A percentile compares a stretch with the other conserved stretches of the same genome.
These are phyloP conservation scores for Pelobates cultripes DNA, from an alignment of 2,797 vertebrate species.

Conservation along the genomic window DNA sequence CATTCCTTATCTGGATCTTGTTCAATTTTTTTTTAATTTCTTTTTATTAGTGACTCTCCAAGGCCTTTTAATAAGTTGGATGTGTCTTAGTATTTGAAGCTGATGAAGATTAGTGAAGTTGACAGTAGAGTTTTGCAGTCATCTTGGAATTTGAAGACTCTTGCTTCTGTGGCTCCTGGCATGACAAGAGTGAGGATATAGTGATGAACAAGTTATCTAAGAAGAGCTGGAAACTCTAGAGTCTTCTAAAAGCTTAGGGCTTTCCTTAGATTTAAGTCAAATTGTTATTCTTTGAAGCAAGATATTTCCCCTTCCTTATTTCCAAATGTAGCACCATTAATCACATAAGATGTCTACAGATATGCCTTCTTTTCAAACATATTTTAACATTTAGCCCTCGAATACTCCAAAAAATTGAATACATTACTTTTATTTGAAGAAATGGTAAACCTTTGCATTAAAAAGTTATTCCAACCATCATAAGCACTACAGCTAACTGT, in stretches of 20 bases:
- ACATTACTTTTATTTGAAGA: no score
- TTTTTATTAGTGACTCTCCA: slow-evolving; percentile 6
- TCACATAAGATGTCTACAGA: neutral
- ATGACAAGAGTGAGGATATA: slow-evolving; percentile 26
- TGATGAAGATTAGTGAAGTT: slow-evolving; percentile 24
- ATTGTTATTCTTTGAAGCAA: neutral
- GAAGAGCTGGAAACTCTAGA: slow-evolving; percentile 18
- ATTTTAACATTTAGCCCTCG: no score
- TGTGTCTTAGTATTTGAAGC: slow-evolving; percentile 13
- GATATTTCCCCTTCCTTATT: slow-evolving; percentile 2
- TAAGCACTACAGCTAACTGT: no score
- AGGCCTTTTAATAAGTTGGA: slow-evolving; percentile 2
- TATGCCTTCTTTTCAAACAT: no score
- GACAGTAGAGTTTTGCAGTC: slow-evolving; percentile 39
- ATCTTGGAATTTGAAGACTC: slow-evolving; percentile 5
- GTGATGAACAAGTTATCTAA: slow-evolving; percentile 35
- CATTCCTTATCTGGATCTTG: neutral
- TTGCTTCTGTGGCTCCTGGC: slow-evolving; percentile 23
- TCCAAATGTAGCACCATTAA: slow-evolving; percentile 16
- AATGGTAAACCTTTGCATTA: no score
- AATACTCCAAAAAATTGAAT: no score
- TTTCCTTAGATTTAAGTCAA: neutral
- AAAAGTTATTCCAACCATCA: no score
- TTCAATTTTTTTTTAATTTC: neutral
- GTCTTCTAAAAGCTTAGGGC: slow-evolving; percentile 24